phyloP scores from a whole-genome alignment of 2,113 vertebrate species.

The crab-eating macaque (Macaca fascicularis) region DNA sequence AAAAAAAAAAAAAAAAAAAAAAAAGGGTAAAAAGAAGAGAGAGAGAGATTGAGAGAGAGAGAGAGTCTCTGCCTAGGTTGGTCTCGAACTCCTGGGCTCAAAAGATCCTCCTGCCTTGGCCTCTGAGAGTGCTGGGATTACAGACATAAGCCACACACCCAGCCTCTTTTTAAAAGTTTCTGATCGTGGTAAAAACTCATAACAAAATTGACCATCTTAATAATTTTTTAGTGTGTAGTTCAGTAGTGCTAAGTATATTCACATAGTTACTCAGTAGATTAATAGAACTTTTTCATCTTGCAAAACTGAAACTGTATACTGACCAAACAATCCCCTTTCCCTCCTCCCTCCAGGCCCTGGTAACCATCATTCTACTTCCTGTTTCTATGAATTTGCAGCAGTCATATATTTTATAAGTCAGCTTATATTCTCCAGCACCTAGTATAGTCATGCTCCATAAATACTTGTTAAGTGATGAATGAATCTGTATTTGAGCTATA shows the following conservation, averaged over 20 bases:
- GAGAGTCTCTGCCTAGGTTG: too few relatives aligned
- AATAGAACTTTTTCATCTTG: neutral
- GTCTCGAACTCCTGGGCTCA: too few relatives aligned
- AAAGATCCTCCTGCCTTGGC: too few relatives aligned
- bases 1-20: neutral
- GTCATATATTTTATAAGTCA: neutral
- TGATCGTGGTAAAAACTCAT: neutral
- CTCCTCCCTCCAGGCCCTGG: neutral
- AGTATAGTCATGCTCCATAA: neutral
- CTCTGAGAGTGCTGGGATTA: too few relatives aligned
- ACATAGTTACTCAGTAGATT: neutral
- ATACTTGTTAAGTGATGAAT: neutral
- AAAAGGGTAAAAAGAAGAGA: neutral
- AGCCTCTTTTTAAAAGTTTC: too few relatives aligned
- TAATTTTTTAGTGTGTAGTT: neutral
- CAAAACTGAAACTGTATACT: neutral
- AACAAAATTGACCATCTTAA: conserved; percentile 10
- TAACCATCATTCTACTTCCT: neutral
- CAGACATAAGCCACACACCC: too few relatives aligned
- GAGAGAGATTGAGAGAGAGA: too few relatives aligned
- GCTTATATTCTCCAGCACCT: neutral
- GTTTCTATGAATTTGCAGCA: conserved; percentile 8
- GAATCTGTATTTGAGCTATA: neutral
- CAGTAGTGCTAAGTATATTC: neutral
- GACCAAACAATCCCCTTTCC: neutral